phyloP scores from a whole-genome alignment of 2,797 vertebrate species.

The Scarus forsteni region DNA sequence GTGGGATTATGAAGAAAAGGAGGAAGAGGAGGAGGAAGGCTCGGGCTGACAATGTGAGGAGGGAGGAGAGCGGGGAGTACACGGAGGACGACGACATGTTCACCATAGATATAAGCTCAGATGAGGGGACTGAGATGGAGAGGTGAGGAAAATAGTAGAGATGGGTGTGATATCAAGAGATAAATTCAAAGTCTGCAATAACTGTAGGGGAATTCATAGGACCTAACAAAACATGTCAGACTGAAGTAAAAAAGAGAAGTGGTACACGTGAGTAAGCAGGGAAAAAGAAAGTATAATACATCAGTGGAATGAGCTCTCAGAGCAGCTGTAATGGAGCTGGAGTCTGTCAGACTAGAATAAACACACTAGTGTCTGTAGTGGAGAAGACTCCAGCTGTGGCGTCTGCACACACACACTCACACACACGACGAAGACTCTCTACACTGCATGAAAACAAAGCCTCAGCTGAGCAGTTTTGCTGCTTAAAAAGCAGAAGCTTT shows the following conservation, averaged over 20 bases:
- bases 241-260: not conserved
- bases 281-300: constrained; percentile 31
- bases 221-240: constrained; percentile 3
- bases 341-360: constrained; percentile 27
- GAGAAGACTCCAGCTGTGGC: constrained; percentile 17
- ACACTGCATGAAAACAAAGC: constrained; percentile 12
- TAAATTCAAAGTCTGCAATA: no score
- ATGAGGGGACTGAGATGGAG: constrained; percentile 84
- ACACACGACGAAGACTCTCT: constrained; percentile 7
- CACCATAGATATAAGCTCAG: constrained; percentile 93
- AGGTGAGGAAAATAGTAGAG: constrained; percentile 37
- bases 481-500: constrained; percentile 3
- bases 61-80: constrained; percentile 88
- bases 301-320: constrained; percentile 31
- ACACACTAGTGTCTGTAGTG: constrained; percentile 20
- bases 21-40: constrained; percentile 93
- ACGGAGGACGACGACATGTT: constrained; percentile 94
- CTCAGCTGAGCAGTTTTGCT: not conserved
- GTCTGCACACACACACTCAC: constrained; percentile 1
- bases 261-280: constrained; percentile 4
- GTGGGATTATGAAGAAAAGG: constrained; percentile 87
- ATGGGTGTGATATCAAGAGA: no score
- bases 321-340: constrained; percentile 42
- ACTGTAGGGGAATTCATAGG: not conserved
- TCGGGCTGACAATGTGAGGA: constrained; percentile 88